A percentile compares a stretch with the other conserved stretches of the same genome.
These are phyloP conservation scores for Podabrus alpinus DNA, from an alignment of 2,888 invertebrate genomes.

Conservation along the genomic window DNA sequence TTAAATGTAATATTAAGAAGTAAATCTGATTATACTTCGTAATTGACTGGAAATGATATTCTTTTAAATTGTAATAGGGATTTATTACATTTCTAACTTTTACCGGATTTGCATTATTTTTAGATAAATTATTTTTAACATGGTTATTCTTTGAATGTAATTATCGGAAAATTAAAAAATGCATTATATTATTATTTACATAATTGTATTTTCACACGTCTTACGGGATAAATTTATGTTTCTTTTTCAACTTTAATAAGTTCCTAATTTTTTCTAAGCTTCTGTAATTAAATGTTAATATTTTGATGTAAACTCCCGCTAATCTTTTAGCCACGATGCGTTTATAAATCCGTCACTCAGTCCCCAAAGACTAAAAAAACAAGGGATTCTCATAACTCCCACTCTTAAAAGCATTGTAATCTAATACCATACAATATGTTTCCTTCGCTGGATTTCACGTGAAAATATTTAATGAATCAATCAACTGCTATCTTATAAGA, in stretches of 20 bases:
- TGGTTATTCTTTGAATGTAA: not conserved
- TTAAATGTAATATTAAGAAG: constrained; percentile 29
- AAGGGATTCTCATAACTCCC: constrained; percentile 25
- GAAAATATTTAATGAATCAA: constrained; percentile 3
- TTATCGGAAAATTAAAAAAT: not conserved
- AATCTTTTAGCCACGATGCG: constrained; percentile 29
- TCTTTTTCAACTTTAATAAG: not conserved
- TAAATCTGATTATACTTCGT: constrained; percentile 28
- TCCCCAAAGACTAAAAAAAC: constrained; percentile 27
- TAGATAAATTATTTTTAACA: constrained; percentile 19
- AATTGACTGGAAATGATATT: constrained; percentile 31
- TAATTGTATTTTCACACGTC: not conserved
- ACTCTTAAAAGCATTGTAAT: constrained; percentile 26
- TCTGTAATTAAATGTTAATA: constrained; percentile 36
- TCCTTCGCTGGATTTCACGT: constrained; percentile 12
- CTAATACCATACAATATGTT: constrained; percentile 33
- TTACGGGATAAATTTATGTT: not conserved
- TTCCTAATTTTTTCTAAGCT: constrained; percentile 19
- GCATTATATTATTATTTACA: not conserved
- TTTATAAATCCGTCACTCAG: constrained; percentile 23
- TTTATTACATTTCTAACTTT: constrained; percentile 28
- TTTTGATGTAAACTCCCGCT: constrained; percentile 33
- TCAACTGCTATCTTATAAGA: not conserved
- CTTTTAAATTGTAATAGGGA: constrained; percentile 30
- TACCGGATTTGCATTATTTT: constrained; percentile 19